Conservation (phyloP, 2,888 invertebrate species). For the Mythimna loreyi region DNA sequence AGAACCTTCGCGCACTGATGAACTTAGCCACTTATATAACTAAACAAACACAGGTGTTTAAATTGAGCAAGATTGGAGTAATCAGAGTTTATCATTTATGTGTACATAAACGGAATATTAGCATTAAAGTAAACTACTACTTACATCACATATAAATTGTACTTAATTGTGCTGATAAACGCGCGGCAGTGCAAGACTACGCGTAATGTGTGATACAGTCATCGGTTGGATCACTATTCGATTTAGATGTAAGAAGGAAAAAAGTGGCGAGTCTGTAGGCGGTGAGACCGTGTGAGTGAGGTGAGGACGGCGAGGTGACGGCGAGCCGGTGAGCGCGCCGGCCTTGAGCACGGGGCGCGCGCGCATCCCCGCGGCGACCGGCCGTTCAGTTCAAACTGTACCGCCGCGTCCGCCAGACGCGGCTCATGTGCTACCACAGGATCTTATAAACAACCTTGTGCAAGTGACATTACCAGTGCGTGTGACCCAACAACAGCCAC, state of each 20-base stretch:
- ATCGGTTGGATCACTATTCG: conserved; percentile 77
- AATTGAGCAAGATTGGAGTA: conserved; percentile 35
- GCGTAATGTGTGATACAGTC: conserved; percentile 61
- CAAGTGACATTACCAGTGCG: conserved; percentile 82
- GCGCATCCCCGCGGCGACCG: conserved; percentile 76
- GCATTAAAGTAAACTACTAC: conserved; percentile 38
- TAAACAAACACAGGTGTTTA: conserved; percentile 40
- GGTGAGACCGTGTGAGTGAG: conserved; percentile 52
- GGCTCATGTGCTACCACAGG: conserved; percentile 77
- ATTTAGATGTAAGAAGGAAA: conserved; percentile 71
- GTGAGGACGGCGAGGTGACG: conserved; percentile 48
- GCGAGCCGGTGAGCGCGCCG: conserved; percentile 68
- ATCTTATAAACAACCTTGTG: conserved; percentile 64
- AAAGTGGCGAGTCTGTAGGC: conserved; percentile 72
- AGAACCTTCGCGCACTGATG: conserved; percentile 25
- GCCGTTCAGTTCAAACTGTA: conserved; percentile 87
- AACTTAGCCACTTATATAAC: conserved; percentile 35
- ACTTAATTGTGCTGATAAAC: conserved; percentile 42
- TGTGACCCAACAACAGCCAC: conserved; percentile 76
- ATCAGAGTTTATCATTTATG: conserved; percentile 27
- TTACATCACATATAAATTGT: conserved; percentile 23
- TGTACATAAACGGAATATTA: conserved; percentile 32
- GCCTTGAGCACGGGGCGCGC: conserved; percentile 77
- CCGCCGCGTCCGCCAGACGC: conserved; percentile 89
- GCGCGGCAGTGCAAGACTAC: conserved; percentile 37